These are phyloP conservation scores for Pterocles gutturalis DNA, from an alignment of 2,113 vertebrate species.

Conservation along the genomic window DNA sequence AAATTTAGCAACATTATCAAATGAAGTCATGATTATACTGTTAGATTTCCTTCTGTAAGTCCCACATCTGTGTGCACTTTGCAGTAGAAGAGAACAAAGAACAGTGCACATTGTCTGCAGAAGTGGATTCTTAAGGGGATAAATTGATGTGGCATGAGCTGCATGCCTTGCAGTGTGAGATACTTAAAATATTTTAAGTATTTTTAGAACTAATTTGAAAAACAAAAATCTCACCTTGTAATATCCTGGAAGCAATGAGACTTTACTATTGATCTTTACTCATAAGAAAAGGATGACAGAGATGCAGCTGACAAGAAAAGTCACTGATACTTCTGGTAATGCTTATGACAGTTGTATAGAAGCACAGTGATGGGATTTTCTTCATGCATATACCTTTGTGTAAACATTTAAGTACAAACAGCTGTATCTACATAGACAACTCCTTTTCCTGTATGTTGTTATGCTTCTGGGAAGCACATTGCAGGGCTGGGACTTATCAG, in stretches of 20 bases:
- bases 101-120: background rate
- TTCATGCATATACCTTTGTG: background rate
- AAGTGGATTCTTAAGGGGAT: background rate
- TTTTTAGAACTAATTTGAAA: background rate
- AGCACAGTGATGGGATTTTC: background rate
- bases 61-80: background rate
- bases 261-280: background rate
- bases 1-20: background rate
- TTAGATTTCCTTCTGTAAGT: background rate
- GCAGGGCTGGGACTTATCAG: background rate
- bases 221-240: background rate
- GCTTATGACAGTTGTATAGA: background rate
- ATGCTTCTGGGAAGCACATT: background rate
- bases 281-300: background rate
- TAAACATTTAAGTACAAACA: background rate
- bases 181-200: background rate
- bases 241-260: background rate
- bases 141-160: background rate
- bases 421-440: background rate
- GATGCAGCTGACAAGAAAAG: background rate
- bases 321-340: background rate
- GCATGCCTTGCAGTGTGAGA: background rate
- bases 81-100: background rate
- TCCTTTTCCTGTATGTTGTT: background rate
- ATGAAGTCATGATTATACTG: background rate